These are phyloP conservation scores for Limonius californicus DNA, from an alignment of 1,140 invertebrate species.

Conservation along the genomic window DNA sequence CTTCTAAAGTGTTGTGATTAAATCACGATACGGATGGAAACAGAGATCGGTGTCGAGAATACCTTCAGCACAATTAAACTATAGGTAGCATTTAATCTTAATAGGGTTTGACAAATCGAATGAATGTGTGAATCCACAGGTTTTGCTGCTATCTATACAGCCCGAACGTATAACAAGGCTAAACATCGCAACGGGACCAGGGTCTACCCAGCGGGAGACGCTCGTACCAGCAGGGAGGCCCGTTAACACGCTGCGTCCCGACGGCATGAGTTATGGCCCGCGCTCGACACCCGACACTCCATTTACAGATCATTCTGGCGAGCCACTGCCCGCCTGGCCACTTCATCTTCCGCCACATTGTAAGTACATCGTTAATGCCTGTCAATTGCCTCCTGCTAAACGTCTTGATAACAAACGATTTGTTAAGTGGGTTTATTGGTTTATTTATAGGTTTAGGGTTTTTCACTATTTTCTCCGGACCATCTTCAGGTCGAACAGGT, in stretches of 20 bases:
- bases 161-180: conserved; percentile 20
- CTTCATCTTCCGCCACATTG: conserved; percentile 52
- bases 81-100: conserved; percentile 9
- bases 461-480: background rate
- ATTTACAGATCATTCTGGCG: conserved; percentile 58
- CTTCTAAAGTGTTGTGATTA: too few relatives aligned
- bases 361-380: conserved; percentile 39
- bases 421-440: conserved; percentile 33
- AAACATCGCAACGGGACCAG: conserved; percentile 33
- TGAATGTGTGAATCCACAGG: conserved; percentile 32
- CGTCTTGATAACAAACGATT: conserved; percentile 43
- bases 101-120: conserved; percentile 8
- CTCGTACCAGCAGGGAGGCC: conserved; percentile 27
- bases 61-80: background rate
- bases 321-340: conserved; percentile 51
- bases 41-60: too few relatives aligned
- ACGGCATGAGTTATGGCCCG: conserved; percentile 46
- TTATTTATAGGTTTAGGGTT: conserved; percentile 20
- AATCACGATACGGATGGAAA: too few relatives aligned
- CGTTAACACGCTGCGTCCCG: conserved; percentile 41
- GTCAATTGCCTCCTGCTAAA: conserved; percentile 35
- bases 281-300: conserved; percentile 50
- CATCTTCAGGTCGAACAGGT: background rate
- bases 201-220: conserved; percentile 27
- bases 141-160: conserved; percentile 19